These are phyloP conservation scores for Athripsodes cinereus DNA, from an alignment of 2,888 invertebrate species.

Conservation along the genomic window DNA sequence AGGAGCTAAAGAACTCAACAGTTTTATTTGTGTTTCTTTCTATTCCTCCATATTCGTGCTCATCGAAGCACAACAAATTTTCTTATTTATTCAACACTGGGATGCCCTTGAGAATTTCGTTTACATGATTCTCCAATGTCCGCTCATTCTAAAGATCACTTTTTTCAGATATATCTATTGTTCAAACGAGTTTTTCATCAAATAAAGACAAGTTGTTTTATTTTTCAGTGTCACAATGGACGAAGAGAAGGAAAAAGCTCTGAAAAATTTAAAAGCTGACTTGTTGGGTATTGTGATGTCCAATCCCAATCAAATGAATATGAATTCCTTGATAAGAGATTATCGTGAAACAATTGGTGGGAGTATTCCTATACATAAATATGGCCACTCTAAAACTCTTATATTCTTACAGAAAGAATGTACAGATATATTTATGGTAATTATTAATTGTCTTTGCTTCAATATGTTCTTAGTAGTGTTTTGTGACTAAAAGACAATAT, in stretches of 20 bases:
- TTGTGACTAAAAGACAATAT: too few species aligned
- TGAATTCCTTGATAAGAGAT: conserved; percentile 20
- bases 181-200: too few species aligned
- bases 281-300: conserved; percentile 20
- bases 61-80: too few species aligned
- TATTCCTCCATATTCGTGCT: too few species aligned
- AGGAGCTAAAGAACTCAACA: too few species aligned
- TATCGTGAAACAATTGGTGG: conserved; percentile 5
- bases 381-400: conserved; percentile 14
- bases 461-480: neutral
- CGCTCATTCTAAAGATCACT: too few species aligned
- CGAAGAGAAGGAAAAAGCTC: conserved; percentile 5
- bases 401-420: conserved; percentile 21
- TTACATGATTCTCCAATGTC: too few species aligned
- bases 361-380: conserved; percentile 15
- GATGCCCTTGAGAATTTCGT: too few species aligned
- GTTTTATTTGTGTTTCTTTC: too few species aligned
- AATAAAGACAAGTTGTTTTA: too few species aligned
- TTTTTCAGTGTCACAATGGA: conserved; percentile 1
- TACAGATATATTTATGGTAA: conserved; percentile 19
- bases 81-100: too few species aligned
- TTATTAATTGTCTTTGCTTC: neutral
- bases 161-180: too few species aligned
- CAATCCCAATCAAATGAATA: conserved; percentile 18
- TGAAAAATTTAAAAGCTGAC: conserved; percentile 14